A percentile compares a stretch with the other conserved stretches of the same genome.
Conservation (phyloP, 2,888 invertebrate species). For the Gari tellinella region DNA sequence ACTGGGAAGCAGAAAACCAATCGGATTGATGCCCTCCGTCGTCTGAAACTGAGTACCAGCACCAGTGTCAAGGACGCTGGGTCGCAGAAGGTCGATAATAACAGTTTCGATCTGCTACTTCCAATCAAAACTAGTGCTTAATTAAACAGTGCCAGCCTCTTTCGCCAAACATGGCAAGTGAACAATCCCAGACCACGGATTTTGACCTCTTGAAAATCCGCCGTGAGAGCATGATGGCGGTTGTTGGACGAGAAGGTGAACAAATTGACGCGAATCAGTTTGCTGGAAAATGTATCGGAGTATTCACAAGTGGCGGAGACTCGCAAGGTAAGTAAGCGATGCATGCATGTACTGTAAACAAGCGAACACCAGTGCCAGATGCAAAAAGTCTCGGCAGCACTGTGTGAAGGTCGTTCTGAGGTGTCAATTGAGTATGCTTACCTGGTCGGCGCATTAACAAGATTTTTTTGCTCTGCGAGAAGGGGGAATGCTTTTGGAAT, state of each 20-base stretch:
- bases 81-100: constrained; percentile 23
- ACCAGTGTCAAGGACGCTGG: constrained; percentile 45
- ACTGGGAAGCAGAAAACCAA: no score
- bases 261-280: constrained; percentile 77
- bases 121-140: constrained; percentile 18
- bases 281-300: constrained; percentile 96
- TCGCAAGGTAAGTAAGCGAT: constrained; percentile 90
- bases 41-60: no score
- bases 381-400: no score
- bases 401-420: no score
- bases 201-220: background rate
- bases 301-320: constrained; percentile 98
- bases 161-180: constrained; percentile 19
- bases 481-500: no score
- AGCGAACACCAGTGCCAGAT: background rate
- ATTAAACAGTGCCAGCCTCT: constrained; percentile 6
- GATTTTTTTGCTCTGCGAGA: no score
- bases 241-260: constrained; percentile 83
- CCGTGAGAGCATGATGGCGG: constrained; percentile 71
- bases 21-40: no score
- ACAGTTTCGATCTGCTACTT: constrained; percentile 6
- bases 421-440: no score
- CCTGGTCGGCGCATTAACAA: no score
- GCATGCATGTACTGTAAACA: background rate
- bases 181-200: background rate